Base-by-base conservation (phyloP, 2,888 invertebrate genomes). In the Tridacna gigas region DNA sequence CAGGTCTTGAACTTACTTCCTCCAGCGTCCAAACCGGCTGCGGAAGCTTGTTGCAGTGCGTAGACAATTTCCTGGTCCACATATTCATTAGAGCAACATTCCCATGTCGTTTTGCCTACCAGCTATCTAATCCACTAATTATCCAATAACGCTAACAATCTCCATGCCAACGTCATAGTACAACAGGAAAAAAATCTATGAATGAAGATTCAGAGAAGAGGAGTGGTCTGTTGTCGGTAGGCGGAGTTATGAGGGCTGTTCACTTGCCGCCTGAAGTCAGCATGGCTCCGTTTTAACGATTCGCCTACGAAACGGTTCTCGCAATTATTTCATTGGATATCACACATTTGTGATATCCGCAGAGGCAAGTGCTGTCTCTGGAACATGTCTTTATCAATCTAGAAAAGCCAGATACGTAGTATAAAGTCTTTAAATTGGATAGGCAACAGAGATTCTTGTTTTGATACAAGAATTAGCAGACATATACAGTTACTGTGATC, bases 381-480 rank as follows among this genome's bases (percentile, higher is more conserved):
- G 87, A 69, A 74, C 74, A 69, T 83, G 83, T 87, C 84, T 78
- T 65, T 74, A 76, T 79, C 77, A 79, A 84, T 77, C 69, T 69
- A 63, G 28, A 65, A 51, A 73, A 77, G 48, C 74, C 79, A 76
- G 80, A 82, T 65, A 80, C 79, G 61, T 67, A 66, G 78, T 83
- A 81, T 81, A 87, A 78, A 87, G 84, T 74, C 87, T 84, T 83
- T 87, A 84, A 87, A 84, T 87, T 84, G 77, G 84, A 83, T 79
- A 79, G 76, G 71, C 48, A 75, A 78, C 84, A 84, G 84, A 87
- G 87, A 84, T 84, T 80, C 75, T 45, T 84, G 87, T 87, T 87
- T 87, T 87, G 84, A 87, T 87, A 87, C 87, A 79, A 74, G 75
- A 77, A 79, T 82, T 83, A 84, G 77, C 82, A 83, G 87, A 83